phyloP scores from a whole-genome alignment of 2,888 invertebrate species.

The Euplexia lucipara region DNA sequence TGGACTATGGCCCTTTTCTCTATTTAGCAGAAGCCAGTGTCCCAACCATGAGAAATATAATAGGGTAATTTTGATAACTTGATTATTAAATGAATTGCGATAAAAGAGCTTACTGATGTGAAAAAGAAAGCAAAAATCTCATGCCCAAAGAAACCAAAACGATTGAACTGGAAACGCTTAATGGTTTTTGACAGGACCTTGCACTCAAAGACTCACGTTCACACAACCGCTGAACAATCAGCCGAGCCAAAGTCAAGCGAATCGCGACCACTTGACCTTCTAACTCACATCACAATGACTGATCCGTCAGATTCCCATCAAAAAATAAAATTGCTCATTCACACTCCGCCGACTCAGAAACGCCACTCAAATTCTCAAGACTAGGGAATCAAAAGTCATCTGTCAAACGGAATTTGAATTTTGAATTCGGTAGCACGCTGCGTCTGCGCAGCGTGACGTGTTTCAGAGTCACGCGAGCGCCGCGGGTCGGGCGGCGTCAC shows the following conservation, averaged over 20 bases:
- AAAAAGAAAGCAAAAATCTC: constrained; percentile 38
- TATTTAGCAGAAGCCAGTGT: too few species aligned
- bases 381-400: constrained; percentile 66
- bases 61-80: not conserved
- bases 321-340: constrained; percentile 86
- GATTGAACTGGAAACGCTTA: constrained; percentile 70
- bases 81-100: not conserved
- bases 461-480: constrained; percentile 65
- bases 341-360: constrained; percentile 71
- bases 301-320: constrained; percentile 80
- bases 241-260: constrained; percentile 35
- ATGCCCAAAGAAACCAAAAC: constrained; percentile 25
- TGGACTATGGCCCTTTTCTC: too few species aligned
- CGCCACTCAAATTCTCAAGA: constrained; percentile 66
- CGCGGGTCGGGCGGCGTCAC: constrained; percentile 59
- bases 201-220: constrained; percentile 33
- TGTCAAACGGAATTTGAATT: constrained; percentile 68
- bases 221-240: constrained; percentile 41
- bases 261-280: constrained; percentile 63
- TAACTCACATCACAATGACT: constrained; percentile 52
- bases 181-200: constrained; percentile 62
- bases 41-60: not conserved
- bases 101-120: constrained; percentile 1
- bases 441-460: constrained; percentile 78
- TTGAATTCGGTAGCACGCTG: constrained; percentile 75